Conservation (phyloP, 1,140 invertebrate genomes). For the Philotrypesis tridentata region DNA sequence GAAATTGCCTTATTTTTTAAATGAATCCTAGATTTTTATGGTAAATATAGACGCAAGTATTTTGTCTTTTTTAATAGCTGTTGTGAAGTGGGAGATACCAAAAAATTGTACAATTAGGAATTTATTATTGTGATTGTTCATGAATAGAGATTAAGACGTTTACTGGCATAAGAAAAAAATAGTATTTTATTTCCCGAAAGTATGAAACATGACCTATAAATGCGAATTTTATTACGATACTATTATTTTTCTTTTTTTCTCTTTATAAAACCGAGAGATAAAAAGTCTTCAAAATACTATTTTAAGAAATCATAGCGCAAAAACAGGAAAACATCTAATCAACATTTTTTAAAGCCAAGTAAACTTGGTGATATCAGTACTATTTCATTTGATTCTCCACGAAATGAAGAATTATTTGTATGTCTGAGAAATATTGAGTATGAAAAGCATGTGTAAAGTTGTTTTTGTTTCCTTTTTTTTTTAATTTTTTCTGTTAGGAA, state of each 20-base stretch:
- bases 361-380: slow-evolving; percentile 5
- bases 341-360: slow-evolving; percentile 31
- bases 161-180: slow-evolving; percentile 24
- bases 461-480: slow-evolving; percentile 46
- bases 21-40: slow-evolving; percentile 27
- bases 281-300: slow-evolving; percentile 32
- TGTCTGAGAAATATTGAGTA: slow-evolving; percentile 19
- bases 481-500: slow-evolving; percentile 17
- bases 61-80: slow-evolving; percentile 28
- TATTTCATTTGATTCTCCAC: slow-evolving; percentile 28
- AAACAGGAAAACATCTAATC: neutral
- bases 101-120: slow-evolving; percentile 44
- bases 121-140: slow-evolving; percentile 40
- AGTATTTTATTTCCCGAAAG: slow-evolving; percentile 40
- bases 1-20: slow-evolving; percentile 31
- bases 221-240: slow-evolving; percentile 27
- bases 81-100: slow-evolving; percentile 14
- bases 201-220: slow-evolving; percentile 24
- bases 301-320: slow-evolving; percentile 22
- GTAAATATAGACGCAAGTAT: slow-evolving; percentile 27
- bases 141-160: slow-evolving; percentile 36
- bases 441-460: slow-evolving; percentile 22
- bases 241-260: slow-evolving; percentile 2
- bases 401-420: slow-evolving; percentile 22
- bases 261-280: slow-evolving; percentile 23